Percentiles rank a stretch among this genome's conserved stretches.
These are phyloP conservation scores for Pyrochroa serraticornis DNA, from an alignment of 2,888 invertebrate genomes.

Conservation along the genomic window DNA sequence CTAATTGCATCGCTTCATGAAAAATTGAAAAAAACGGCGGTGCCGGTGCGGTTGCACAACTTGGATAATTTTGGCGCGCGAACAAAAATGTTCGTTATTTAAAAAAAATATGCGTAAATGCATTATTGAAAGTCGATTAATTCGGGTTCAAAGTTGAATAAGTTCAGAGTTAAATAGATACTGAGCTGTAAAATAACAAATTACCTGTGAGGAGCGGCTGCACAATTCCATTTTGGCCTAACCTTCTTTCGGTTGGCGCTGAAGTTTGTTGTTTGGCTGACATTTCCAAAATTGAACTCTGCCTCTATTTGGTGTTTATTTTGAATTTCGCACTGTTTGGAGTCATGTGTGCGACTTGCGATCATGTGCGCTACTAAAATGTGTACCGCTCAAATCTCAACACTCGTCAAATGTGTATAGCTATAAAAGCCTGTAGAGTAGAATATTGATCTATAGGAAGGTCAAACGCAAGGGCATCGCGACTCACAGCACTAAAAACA, in stretches of 20 bases:
- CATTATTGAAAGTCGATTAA: not conserved
- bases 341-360: conserved; percentile 14
- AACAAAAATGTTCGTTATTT: not conserved
- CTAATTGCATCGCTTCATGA: not conserved
- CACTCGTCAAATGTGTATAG: conserved; percentile 26
- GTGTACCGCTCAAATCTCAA: conserved; percentile 23
- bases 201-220: conserved; percentile 90
- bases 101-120: not conserved
- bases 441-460: conserved; percentile 29
- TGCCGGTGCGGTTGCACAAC: not conserved
- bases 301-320: conserved; percentile 3
- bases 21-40: conserved; percentile 7
- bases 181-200: conserved; percentile 21
- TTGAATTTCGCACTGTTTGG: conserved; percentile 5
- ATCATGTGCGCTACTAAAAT: conserved; percentile 26
- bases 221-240: conserved; percentile 80
- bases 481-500: conserved; percentile 7
- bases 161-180: not conserved
- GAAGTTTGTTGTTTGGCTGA: conserved; percentile 32
- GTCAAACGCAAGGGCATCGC: conserved; percentile 26
- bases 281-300: conserved; percentile 24
- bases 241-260: conserved; percentile 51
- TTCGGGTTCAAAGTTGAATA: conserved; percentile 2
- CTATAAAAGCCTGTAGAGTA: conserved; percentile 21
- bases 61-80: conserved; percentile 24